Base-by-base conservation (phyloP, 2,888 invertebrate genomes). In the Sepiola atlantica region DNA sequence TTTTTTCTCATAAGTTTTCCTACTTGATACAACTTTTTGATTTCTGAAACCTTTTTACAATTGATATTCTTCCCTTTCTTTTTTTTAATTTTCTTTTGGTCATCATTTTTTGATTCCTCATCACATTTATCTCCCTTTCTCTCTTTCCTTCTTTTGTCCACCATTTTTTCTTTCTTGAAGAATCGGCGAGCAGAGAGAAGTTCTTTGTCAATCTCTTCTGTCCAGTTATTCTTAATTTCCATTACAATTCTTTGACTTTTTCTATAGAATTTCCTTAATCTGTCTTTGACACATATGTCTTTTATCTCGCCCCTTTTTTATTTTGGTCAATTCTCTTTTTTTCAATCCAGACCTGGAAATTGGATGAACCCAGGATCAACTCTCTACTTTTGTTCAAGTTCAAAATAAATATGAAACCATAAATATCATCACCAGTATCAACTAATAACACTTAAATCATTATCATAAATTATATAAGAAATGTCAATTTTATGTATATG, bases 191-290 rank as follows among this genome's bases (percentile, higher is more conserved):
- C 77, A n/a, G 8, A 77, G 77, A 77, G 77, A 77, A 77, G 2
- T 77, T 77, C 77, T 77, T 77, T 77, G 77, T 77, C 77, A 77
- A 77, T 77, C 77, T 77, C 8, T 77, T 77, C 77, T 77, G 77
- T 77, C 77, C 77, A 77, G 32, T n/a, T 77, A 77, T 77, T 77
- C 77, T 77, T 77, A n/a, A 77, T 77, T 77, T 77, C 77, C 77
- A 77, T 77, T 77, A 32, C 77, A 77, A 77, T 77, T 77, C 77
- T 77, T 77, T 77, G 77, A 77, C 77, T 77, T n/a, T 77, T 77
- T 77, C 77, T 32, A 77, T n/a, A 16, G n/a, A 77, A 77, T 77
- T 77, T n/a, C n/a, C 12, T 77, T 77, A 77, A 77, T 77, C 77
- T 77, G 77, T 77, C 77, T n/a, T 77, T 32, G 32, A 77, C 77